A percentile compares a stretch with the other conserved stretches of the same genome.
Conservation (phyloP, 2,113 vertebrate genomes). For the Glareola pratincola region DNA sequence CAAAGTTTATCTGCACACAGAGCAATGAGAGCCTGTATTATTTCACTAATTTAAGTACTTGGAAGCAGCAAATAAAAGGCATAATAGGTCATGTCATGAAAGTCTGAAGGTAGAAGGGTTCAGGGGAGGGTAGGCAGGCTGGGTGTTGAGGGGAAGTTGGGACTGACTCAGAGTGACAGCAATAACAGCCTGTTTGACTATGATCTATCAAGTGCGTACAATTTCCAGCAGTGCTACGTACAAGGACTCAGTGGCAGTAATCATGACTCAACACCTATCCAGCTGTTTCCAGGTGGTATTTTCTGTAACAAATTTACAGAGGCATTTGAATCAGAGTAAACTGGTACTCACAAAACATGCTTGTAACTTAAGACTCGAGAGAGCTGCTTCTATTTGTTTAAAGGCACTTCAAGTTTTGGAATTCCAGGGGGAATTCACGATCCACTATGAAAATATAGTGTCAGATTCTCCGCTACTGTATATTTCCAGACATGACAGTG, state of each 20-base stretch:
- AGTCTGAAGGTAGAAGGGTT: not conserved
- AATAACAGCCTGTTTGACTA: not conserved
- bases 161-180: not conserved
- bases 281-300: not conserved
- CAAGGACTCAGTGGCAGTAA: not conserved
- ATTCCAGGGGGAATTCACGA: not conserved
- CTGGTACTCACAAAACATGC: not conserved
- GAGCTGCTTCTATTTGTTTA: not conserved
- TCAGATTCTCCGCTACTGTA: not conserved
- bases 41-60: not conserved
- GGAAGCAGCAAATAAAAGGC: not conserved
- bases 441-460: not conserved
- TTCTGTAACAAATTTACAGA: not conserved
- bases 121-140: not conserved
- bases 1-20: not conserved
- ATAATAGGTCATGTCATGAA: not conserved
- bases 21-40: not conserved
- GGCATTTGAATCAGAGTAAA: not conserved
- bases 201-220: rapidly evolving
- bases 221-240: not conserved
- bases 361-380: not conserved
- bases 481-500: not conserved
- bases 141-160: not conserved
- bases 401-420: not conserved
- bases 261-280: not conserved